These are phyloP conservation scores for Pachycephala philippinensis DNA, from an alignment of 2,113 vertebrate genomes.

Conservation along the genomic window DNA sequence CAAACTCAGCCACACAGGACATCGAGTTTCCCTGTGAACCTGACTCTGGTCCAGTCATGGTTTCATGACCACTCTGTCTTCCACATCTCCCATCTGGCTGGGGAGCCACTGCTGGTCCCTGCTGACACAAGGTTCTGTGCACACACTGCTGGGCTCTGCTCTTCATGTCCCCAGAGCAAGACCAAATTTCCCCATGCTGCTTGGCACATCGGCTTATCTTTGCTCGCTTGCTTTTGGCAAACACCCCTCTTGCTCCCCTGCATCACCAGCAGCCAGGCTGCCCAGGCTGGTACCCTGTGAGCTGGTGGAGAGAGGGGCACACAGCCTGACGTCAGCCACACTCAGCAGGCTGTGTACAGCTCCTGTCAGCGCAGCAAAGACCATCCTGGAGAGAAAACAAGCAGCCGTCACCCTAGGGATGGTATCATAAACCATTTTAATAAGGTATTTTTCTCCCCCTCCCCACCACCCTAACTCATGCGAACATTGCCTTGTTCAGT, in stretches of 20 bases:
- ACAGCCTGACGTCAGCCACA: rapidly evolving
- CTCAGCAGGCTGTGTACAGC: background rate
- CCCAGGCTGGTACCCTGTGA: background rate
- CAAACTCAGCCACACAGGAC: background rate
- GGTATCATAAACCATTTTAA: slow-evolving; percentile 33
- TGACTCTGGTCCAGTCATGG: background rate
- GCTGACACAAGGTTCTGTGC: background rate
- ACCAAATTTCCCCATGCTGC: background rate
- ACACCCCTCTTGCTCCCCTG: background rate
- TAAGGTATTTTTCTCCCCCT: background rate
- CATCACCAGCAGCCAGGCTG: background rate
- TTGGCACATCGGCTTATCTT: background rate
- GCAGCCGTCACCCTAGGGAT: background rate
- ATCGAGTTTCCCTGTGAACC: background rate
- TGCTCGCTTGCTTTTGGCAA: background rate
- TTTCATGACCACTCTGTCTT: rapidly evolving
- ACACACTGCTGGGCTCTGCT: background rate
- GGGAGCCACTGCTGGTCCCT: background rate
- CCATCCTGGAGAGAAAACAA: background rate
- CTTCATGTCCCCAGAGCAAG: rapidly evolving
- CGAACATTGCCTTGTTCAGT: slow-evolving; percentile 46
- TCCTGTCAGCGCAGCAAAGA: background rate
- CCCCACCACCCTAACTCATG: background rate
- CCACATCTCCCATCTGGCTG: background rate
- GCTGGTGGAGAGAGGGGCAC: background rate